These are phyloP conservation scores for Xiphorhynchus erythropygius DNA, from an alignment of 2,797 vertebrate species.

Conservation along the genomic window DNA sequence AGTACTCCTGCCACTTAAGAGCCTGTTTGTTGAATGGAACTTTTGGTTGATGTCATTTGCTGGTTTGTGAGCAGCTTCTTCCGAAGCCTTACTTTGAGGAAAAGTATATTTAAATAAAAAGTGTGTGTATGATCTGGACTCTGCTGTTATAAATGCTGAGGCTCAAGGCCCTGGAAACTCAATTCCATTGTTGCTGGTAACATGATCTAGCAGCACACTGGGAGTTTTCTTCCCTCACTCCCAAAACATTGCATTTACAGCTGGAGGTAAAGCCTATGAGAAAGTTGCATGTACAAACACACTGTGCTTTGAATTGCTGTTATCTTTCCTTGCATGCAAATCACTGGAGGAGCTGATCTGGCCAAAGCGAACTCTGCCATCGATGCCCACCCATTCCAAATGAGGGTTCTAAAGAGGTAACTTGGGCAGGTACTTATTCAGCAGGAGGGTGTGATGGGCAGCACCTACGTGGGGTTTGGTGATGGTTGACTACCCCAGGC, in stretches of 20 bases:
- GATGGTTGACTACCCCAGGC: background rate
- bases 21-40: background rate
- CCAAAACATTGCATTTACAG: accelerated
- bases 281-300: background rate
- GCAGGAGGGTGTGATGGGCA: background rate
- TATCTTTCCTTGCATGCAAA: background rate
- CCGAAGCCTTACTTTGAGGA: background rate
- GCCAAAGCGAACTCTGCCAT: background rate
- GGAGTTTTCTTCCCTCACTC: background rate
- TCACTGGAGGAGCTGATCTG: background rate
- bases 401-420: background rate
- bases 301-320: accelerated
- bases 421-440: background rate
- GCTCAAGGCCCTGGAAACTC: background rate
- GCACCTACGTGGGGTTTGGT: too few species aligned
- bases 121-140: background rate
- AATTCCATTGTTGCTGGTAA: background rate
- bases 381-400: accelerated
- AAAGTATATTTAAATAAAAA: background rate
- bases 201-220: background rate
- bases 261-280: background rate
- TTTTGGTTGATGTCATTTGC: background rate
- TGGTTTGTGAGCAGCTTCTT: background rate
- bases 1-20: background rate
- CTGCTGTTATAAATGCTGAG: background rate